Evolutionary conservation across 2,888 invertebrate species (phyloP), one percentile per base, ranked within the genome.

Genomic region (Nomada flava): DNA sequence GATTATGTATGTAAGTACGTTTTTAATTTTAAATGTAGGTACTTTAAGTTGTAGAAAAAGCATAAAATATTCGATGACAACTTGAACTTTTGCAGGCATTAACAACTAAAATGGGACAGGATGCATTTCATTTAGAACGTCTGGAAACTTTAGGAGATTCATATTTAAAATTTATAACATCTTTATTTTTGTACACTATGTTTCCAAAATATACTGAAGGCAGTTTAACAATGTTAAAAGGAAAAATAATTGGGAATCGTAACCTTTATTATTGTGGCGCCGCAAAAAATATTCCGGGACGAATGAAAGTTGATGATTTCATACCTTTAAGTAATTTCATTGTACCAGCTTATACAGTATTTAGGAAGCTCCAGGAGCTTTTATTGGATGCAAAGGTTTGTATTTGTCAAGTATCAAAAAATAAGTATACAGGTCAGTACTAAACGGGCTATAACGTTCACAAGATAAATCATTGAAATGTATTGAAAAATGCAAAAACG

Each of bases 71-170:
- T 64, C 68, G 52, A 20, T 50, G 10, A 52, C 55, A 52, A 23
- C 20, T 29, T 65, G 1, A 50, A 52, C 73, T 73, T 57, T 79
- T 83, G 23, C 93, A 95, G 91, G 97, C 97, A 0, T 91, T 98
- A 0, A 98, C 97, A 0, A 95, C 96, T 1, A 96, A 96, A 52
- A 95, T 95, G 78, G 96, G 97, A 0, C 95, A 96, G 82, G 98
- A 98, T 90, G 95, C 95, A 7, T 96, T 98, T 84, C 95, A 97
- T 91, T 93, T 98, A 88, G 98, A 99, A 92, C 94, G 98, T 1
- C 94, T 97, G 18, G 98, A 98, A 94, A 98, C 98, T 0, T 95
- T 99, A 4, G 99, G 98, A 0, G 98, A 99, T 93, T 97, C 98
- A 0, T 97, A 97, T 93, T 94, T 99, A 10, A 98, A 99, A 94